Evolutionary conservation across 2,888 invertebrate genomes (phyloP).

Genomic region (Temnothorax unifasciatus): DNA sequence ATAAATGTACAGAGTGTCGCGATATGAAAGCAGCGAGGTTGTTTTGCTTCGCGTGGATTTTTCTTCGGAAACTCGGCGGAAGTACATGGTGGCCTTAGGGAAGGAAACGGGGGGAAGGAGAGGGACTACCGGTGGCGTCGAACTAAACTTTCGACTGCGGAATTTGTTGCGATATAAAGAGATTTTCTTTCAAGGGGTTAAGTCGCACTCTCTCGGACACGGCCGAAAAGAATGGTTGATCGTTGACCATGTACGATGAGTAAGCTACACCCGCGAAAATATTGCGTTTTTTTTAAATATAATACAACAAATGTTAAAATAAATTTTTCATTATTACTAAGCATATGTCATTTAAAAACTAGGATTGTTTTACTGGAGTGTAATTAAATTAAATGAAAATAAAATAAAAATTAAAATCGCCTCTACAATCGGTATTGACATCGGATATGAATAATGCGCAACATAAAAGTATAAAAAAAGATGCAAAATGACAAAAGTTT

Average conservation of each 20-base stretch:
- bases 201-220: background rate
- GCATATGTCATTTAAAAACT: background rate
- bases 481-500: background rate
- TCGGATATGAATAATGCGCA: background rate
- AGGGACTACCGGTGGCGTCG: slow-evolving; percentile 10
- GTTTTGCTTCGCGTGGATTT: slow-evolving; percentile 52
- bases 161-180: slow-evolving; percentile 46
- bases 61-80: slow-evolving; percentile 44
- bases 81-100: slow-evolving; percentile 8
- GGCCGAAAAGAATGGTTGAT: background rate
- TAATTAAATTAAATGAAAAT: background rate
- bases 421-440: background rate
- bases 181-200: slow-evolving; percentile 42
- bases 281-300: background rate
- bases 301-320: too few species aligned
- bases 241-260: background rate
- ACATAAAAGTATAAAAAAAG: background rate
- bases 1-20: slow-evolving; percentile 67
- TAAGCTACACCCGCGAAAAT: background rate
- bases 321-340: background rate
- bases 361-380: too few species aligned
- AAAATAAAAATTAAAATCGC: too few species aligned
- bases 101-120: background rate
- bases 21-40: slow-evolving; percentile 60
- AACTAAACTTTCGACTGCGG: slow-evolving; percentile 53